Percentiles rank a stretch among this genome's conserved stretches.
Conservation (phyloP, 2,797 vertebrate genomes). For the Helarctos malayanus region DNA sequence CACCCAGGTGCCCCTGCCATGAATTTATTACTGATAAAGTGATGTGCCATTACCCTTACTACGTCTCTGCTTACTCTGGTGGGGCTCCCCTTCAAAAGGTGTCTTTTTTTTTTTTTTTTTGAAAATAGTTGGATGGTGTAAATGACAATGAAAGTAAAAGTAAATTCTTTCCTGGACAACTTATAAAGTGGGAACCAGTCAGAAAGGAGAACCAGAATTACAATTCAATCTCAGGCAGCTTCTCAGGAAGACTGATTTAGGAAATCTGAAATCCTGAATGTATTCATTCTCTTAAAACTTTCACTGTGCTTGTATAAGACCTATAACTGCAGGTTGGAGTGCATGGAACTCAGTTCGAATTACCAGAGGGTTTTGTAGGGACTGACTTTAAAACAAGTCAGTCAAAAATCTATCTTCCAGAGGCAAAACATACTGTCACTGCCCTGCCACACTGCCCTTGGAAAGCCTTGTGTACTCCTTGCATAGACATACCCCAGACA, state of each 20-base stretch:
- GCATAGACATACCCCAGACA: rapidly evolving
- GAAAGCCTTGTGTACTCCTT: neutral
- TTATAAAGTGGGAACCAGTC: neutral
- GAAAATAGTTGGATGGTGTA: too few relatives aligned
- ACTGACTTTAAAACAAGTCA: neutral
- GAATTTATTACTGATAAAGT: neutral
- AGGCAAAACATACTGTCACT: neutral
- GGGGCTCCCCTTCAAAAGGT: neutral
- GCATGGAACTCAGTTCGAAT: neutral
- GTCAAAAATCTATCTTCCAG: neutral
- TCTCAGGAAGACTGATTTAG: neutral
- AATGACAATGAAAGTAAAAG: neutral
- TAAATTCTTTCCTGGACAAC: neutral
- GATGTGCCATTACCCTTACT: rapidly evolving
- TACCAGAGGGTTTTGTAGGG: rapidly evolving
- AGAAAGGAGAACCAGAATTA: neutral
- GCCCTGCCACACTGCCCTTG: neutral
- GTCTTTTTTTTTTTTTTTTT: neutral
- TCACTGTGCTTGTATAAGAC: neutral
- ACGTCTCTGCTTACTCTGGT: neutral
- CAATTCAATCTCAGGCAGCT: neutral
- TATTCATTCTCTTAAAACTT: neutral
- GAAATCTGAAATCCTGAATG: neutral
- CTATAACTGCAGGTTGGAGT: neutral
- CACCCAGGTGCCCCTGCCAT: too few relatives aligned